Percentiles rank a stretch among this genome's conserved stretches.
phyloP scores from a whole-genome alignment of 2,888 invertebrate genomes.

The Tachina grossa region DNA sequence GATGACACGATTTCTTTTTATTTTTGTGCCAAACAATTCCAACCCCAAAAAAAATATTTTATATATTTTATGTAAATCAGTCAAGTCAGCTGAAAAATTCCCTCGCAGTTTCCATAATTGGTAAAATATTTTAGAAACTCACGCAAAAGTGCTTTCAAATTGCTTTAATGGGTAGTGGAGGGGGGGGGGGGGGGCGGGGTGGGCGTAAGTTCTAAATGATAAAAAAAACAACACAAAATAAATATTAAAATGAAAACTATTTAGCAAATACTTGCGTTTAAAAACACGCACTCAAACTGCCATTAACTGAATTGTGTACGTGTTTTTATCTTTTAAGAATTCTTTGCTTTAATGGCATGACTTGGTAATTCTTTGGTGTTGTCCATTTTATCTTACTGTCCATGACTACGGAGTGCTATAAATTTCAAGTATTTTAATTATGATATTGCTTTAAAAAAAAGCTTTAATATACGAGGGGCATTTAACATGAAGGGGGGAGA shows the following conservation, averaged over 20 bases:
- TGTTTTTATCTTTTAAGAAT: background rate
- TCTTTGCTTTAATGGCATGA: background rate
- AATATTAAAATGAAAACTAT: slow-evolving; percentile 2
- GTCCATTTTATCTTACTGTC: background rate
- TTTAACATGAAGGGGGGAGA: too few species aligned
- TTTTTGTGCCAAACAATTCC: background rate
- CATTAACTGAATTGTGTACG: background rate
- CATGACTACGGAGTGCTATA: background rate
- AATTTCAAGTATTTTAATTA: background rate
- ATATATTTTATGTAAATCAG: background rate
- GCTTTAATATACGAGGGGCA: background rate
- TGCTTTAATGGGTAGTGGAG: background rate
- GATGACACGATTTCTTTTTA: background rate
- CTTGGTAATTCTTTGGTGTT: background rate
- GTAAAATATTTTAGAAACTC: background rate
- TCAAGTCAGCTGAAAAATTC: background rate
- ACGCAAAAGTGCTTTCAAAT: background rate
- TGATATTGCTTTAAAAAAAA: background rate
- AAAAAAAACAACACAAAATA: background rate
- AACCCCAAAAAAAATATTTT: background rate
- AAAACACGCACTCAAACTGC: background rate
- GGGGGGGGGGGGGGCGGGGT: too few species aligned
- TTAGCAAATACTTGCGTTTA: background rate
- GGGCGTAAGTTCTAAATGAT: background rate
- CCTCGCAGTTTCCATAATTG: background rate